A percentile compares a stretch with the other conserved stretches of the same genome.
Evolutionary conservation across 2,797 vertebrate genomes (phyloP).

Genomic region (Melanotaenia boesemani): DNA sequence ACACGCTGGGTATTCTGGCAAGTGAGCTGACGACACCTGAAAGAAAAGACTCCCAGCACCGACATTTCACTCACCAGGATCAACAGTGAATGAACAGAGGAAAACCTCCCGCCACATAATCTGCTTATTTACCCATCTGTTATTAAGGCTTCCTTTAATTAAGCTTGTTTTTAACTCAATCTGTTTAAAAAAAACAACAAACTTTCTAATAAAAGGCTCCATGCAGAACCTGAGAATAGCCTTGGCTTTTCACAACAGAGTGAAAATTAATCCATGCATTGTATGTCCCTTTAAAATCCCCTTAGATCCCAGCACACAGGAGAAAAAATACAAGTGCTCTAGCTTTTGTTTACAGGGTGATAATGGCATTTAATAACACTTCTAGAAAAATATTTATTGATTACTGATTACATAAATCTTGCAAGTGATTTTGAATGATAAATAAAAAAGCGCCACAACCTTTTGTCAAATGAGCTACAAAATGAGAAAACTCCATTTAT

Average conservation of each 20-base stretch:
- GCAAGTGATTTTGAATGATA: not conserved
- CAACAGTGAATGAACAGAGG: slow-evolving; percentile 22
- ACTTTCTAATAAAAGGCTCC: slow-evolving; percentile 26
- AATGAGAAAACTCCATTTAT: no score
- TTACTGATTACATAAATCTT: slow-evolving; percentile 42
- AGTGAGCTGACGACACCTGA: slow-evolving; percentile 59
- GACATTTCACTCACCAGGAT: slow-evolving; percentile 41
- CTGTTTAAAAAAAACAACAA: not conserved
- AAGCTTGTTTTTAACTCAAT: slow-evolving; percentile 38
- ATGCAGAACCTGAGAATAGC: slow-evolving; percentile 4
- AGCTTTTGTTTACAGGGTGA: not conserved
- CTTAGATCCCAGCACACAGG: slow-evolving; percentile 2
- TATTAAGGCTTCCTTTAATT: slow-evolving; percentile 49
- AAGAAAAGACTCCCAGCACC: slow-evolving; percentile 39
- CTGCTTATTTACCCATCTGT: slow-evolving; percentile 48
- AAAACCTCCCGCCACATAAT: slow-evolving; percentile 27
- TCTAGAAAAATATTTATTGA: slow-evolving; percentile 52
- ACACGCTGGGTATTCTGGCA: slow-evolving; percentile 46
- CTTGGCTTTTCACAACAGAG: slow-evolving; percentile 12
- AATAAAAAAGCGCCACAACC: not conserved
- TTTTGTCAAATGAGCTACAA: not conserved
- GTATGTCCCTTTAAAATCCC: slow-evolving; percentile 14
- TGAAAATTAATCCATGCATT: slow-evolving; percentile 3
- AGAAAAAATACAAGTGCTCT: slow-evolving; percentile 16
- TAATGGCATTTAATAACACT: slow-evolving; percentile 30